Evolutionary conservation across 2,113 vertebrate species (phyloP).

Genomic region (Carollia perspicillata): DNA sequence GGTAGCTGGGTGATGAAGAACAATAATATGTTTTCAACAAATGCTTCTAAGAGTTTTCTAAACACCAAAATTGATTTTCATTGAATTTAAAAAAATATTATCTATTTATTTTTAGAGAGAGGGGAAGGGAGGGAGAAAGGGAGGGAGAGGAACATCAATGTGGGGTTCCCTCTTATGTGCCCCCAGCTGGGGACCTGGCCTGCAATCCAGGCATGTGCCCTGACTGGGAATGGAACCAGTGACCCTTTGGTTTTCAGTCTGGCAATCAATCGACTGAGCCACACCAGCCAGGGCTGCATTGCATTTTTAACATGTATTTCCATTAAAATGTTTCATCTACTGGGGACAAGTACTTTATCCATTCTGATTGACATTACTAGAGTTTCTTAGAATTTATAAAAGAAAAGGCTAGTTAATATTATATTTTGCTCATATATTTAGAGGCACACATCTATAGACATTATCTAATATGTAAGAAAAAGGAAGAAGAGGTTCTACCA

Average conservation of each 20-base stretch:
- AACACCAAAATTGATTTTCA: neutral
- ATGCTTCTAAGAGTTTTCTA: neutral
- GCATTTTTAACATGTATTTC: neutral
- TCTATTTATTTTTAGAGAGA: too few relatives aligned
- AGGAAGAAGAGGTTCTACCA: neutral
- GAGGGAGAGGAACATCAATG: too few relatives aligned
- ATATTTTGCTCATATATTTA: conserved; percentile 4
- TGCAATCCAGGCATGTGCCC: too few relatives aligned
- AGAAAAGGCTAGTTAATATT: neutral
- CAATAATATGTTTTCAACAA: neutral
- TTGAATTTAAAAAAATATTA: neutral
- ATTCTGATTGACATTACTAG: neutral
- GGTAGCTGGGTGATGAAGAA: neutral
- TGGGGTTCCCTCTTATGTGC: too few relatives aligned
- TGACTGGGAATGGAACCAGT: too few relatives aligned
- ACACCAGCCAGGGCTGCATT: neutral
- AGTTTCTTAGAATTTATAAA: neutral
- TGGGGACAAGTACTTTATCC: neutral
- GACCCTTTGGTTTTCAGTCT: too few relatives aligned
- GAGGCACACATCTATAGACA: neutral
- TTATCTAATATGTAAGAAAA: neutral
- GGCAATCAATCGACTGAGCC: too few relatives aligned
- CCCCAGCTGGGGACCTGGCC: too few relatives aligned
- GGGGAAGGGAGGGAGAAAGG: too few relatives aligned
- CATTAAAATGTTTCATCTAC: neutral